Percentiles rank a stretch among this genome's conserved stretches.
These are phyloP conservation scores for Cephalopholis sonnerati DNA, from an alignment of 2,113 vertebrate species.

Conservation along the genomic window DNA sequence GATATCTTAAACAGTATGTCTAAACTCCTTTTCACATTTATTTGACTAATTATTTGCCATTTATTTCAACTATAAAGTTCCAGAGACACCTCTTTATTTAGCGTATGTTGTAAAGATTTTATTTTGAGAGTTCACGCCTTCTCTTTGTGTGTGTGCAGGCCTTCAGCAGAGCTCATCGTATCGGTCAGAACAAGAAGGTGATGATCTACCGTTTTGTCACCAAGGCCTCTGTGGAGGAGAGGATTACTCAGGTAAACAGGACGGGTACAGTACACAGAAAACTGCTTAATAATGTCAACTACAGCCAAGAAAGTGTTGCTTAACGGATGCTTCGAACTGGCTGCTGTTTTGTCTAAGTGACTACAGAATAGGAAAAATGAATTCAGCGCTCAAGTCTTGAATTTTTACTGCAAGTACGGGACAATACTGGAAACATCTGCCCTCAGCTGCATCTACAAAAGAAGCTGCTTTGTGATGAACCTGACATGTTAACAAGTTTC, in stretches of 20 bases:
- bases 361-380: not conserved
- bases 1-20: not conserved
- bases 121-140: not conserved
- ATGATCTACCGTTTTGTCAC: conserved; percentile 99
- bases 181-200: conserved; percentile 97
- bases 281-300: not conserved
- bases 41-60: no score
- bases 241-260: conserved; percentile 91
- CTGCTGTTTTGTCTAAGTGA: not conserved
- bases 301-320: not conserved
- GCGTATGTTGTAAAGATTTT: not conserved
- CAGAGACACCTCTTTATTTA: not conserved
- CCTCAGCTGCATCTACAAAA: not conserved
- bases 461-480: no score
- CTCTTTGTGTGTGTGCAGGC: conserved; percentile 82
- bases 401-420: not conserved
- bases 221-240: conserved; percentile 96
- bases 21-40: not conserved
- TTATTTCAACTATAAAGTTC: not conserved
- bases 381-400: no score
- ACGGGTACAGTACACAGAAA: not conserved
- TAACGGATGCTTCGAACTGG: not conserved
- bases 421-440: not conserved
- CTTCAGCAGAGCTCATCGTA: conserved; percentile 98
- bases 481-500: not conserved